Conservation (phyloP, 2,113 vertebrate genomes). For the Ifrita kowaldi region DNA sequence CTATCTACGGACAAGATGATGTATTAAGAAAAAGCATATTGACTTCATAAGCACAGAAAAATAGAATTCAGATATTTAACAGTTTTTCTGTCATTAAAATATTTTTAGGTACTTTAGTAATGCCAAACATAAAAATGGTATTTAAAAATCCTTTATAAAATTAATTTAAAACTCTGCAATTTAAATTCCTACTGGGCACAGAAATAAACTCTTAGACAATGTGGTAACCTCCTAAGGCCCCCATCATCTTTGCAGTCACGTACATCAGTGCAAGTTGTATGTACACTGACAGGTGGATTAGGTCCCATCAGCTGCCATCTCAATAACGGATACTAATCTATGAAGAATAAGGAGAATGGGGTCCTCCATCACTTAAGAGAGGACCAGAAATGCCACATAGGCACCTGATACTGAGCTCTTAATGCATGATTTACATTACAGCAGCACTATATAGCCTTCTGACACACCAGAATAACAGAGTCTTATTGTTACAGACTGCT, state of each 20-base stretch:
- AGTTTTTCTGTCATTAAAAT: not conserved
- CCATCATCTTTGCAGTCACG: conserved; percentile 6
- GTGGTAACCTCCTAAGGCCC: not conserved
- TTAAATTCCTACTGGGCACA: not conserved
- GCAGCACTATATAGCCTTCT: not conserved
- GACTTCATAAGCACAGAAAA: not conserved
- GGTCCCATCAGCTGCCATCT: conserved; percentile 13
- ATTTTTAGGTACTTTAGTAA: not conserved
- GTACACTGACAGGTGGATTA: conserved; percentile 23
- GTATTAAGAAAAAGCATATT: not conserved
- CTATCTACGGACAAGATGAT: not conserved
- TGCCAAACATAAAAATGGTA: not conserved
- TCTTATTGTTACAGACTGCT: not conserved
- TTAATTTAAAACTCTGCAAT: not conserved
- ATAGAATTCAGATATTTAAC: not conserved
- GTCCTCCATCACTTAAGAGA: not conserved
- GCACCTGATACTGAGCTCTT: not conserved
- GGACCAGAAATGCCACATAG: not conserved
- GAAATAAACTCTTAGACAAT: not conserved
- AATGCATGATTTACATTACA: not conserved
- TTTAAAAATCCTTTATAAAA: not conserved
- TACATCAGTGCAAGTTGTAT: not conserved
- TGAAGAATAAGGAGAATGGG: not conserved
- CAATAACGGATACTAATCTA: not conserved
- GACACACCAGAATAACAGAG: not conserved